Evolutionary conservation across 2,797 vertebrate species (phyloP), one percentile per base, ranked within the genome.

Genomic region (Chloroceryle inda): DNA sequence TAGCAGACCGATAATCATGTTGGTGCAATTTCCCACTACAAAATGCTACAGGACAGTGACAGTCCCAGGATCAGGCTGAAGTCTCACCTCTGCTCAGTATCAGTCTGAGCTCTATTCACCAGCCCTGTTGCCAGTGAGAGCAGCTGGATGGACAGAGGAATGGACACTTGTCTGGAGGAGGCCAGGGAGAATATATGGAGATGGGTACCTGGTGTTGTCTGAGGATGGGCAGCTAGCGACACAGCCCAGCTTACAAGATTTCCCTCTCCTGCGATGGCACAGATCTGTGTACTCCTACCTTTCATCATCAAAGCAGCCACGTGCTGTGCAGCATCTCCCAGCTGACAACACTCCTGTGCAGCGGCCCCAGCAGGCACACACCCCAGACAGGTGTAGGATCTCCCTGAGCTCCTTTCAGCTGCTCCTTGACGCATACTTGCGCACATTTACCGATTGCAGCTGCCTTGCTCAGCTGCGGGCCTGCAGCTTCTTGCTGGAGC

Each of bases 301-400:
- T 23, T 27, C 42, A 42, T 13, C 58, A 16, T 21, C 44, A 22
- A 49, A 76, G 63, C 58, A 22, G 15, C 18, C 0, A 2, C 1
- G 1, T 12, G 38, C 69, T 80, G 44, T 8, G 45, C 35, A 61
- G 74, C 33, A 6, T 10, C 80, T n/a, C 37, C 71, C 59, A n/a
- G 38, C 31, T 13, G 38, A 40, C 40, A 40, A 38, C 38, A 14
- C 58, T 44, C 45, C 64, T 0, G 2, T 10, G 52, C 44, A 9
- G 47, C 9, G 0, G 26, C n/a, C 42, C 55, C 1, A 1, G 40
- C n/a, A 55, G 67, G 35, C 37, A 14, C 3, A 1, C 1, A 4
- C 26, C 11, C 0, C 4, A 45, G 13, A 23, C 0, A 4, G 37
- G 49, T 35, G 13, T 64, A 61, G 52, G 38, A 27, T 33, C 9